Evolutionary conservation across 2,113 vertebrate genomes (phyloP), one percentile per base, ranked within the genome.

Genomic region (Ictalurus punctatus): DNA sequence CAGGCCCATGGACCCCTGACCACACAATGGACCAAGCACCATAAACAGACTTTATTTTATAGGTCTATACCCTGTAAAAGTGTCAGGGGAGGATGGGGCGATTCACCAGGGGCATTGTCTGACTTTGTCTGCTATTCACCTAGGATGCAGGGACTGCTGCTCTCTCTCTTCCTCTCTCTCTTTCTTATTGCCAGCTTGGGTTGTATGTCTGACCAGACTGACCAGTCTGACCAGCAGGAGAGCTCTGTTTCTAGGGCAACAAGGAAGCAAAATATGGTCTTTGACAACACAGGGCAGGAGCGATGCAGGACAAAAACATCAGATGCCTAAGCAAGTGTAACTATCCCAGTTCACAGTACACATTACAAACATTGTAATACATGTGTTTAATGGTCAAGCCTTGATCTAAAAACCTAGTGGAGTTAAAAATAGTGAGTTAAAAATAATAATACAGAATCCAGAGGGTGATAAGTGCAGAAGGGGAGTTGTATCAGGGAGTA

Each of bases 1-100:
- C 93, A 93, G 93, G 94, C 93, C 94, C 94, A 93, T 94, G 93
- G 93, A 95, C 95, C 94, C 94, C 92, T 94, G 92, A 91, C 94
- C 93, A 93, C 91, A 97, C 95, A 96, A 97, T 95, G 92, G 95
- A 91, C 65, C 52, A 91, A 93, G 91, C 90, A 95, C 95, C 94
- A 96, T 96, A 97, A 96, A 97, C 95, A 94, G 94, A 94, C 95
- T 95, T 95, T 96, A 96, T 94, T 96, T 96, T 92, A 88, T 92
- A 94, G 93, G 93, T 93, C 85, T 94, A 90, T 90, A 91, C 93
- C 95, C 95, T 95, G 94, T 96, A 95, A 95, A 96, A 94, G 93
- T 92, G 94, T 94, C 93, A 91, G 87, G 83, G 94, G 92, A 93
- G 93, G 92, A 92, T 30, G 91, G 94, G 93, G 93, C 94, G 92